Conservation (phyloP, 2,113 vertebrate species). For the Seriola quinqueradiata region DNA sequence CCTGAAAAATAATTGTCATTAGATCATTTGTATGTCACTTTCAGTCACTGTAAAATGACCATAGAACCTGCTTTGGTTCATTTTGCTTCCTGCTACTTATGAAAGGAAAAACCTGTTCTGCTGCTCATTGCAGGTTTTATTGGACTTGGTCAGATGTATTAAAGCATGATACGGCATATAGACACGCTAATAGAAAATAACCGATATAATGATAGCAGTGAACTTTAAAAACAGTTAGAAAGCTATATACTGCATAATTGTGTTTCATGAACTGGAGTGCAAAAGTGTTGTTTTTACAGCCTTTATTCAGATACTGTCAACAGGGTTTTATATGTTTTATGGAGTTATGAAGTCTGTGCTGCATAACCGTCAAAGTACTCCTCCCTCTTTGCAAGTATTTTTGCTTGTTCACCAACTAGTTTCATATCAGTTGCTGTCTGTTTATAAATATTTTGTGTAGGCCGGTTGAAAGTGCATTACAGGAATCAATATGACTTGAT, state of each 20-base stretch:
- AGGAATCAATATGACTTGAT: background rate
- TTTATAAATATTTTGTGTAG: background rate
- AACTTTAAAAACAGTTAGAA: background rate
- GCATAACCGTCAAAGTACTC: background rate
- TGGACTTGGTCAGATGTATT: background rate
- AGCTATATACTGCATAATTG: background rate
- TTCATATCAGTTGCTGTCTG: background rate
- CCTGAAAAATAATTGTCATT: background rate
- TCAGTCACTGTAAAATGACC: background rate
- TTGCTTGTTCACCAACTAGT: background rate
- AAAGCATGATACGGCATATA: background rate
- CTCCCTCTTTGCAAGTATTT: background rate
- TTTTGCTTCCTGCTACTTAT: background rate
- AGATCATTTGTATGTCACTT: background rate
- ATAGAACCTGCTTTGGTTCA: background rate
- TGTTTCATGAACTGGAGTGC: background rate
- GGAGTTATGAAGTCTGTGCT: background rate
- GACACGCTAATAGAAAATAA: background rate
- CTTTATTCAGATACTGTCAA: slow-evolving; percentile 3
- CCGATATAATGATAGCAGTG: background rate
- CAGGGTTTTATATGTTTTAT: background rate
- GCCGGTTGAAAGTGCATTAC: slow-evolving; percentile 3
- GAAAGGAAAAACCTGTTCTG: background rate
- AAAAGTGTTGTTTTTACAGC: background rate
- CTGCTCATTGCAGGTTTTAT: background rate